Base-by-base conservation (phyloP, 2,797 vertebrate species). In the Rhabdomys pumilio region DNA sequence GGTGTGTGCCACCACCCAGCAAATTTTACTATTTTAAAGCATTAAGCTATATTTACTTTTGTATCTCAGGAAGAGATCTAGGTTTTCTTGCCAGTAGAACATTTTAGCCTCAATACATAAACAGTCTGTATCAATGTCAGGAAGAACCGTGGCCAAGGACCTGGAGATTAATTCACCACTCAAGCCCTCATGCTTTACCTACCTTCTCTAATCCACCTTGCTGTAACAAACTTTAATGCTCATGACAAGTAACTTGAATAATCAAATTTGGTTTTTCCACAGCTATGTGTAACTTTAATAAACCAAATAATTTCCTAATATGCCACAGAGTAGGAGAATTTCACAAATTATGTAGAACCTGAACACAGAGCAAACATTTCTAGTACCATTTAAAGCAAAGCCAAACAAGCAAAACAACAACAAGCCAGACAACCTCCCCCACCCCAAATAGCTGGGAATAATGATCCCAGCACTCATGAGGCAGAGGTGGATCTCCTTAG, bases 11-110 rank as follows among this genome's bases (percentile, higher is more conserved):
- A 76, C 24, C 22, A 47, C 41, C 41, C 24, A 76, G 41, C 61
- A 65, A 47, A 84, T 13, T 13, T 90, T 77, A 93, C 10, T 59
- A 67, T 38, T 92, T 93, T 87, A 61, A 94, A 82, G 67, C 67
- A 87, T 89, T 79, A 91, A 93, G 24, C 82, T 92, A 9, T 67
- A 88, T 97, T 94, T 84, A 76, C n/a, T 87, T 96, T 94, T 83
- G 85, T 55, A 44, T 3, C 61, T 90, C 61, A 94, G 7, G 20
- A 96, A 93, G 77, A 89, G 76, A 84, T 31, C 94, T 34, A 86
- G 19, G 31, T 91, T 96, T 94, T 69, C 94, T n/a, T 79, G 80
- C 31, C 69, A 90, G 1, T 44, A 34, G 76, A 86, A 83, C 6
- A 95, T 86, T 95, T 67, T 79, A 89, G 63, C 22, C 75, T 93